Percentiles rank a stretch among this genome's conserved stretches.
Conservation (phyloP, 2,797 vertebrate genomes). For the Sebastes alutus region DNA sequence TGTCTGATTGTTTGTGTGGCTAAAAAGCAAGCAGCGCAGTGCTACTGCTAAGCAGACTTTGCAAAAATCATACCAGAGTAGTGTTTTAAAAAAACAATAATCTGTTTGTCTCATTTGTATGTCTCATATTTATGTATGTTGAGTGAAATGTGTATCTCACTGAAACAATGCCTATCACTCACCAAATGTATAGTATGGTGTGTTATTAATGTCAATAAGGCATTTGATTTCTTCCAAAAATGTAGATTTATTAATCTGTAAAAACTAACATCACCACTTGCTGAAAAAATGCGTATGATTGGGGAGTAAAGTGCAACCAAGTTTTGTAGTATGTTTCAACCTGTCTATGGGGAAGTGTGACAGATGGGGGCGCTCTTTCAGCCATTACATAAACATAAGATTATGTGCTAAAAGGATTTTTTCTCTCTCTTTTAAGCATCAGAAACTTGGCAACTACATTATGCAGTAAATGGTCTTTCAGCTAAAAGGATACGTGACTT, state of each 20-base stretch:
- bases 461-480: background rate
- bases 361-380: background rate
- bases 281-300: constrained; percentile 21
- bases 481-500: background rate
- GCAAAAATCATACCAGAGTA: constrained; percentile 5
- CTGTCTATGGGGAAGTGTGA: background rate
- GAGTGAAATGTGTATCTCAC: constrained; percentile 9
- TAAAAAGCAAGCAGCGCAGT: constrained; percentile 20
- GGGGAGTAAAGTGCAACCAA: background rate
- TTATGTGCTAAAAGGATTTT: background rate
- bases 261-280: constrained; percentile 1
- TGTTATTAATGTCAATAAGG: background rate
- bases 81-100: constrained; percentile 18
- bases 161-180: constrained; percentile 5
- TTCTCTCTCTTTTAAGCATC: background rate
- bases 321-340: background rate
- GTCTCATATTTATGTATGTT: background rate
- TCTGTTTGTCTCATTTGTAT: constrained; percentile 9
- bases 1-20: constrained; percentile 26
- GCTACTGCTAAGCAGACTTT: background rate
- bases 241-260: constrained; percentile 14
- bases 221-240: constrained; percentile 20
- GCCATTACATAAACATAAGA: background rate
- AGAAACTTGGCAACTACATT: background rate
- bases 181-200: constrained; percentile 1